Evolutionary conservation across 2,888 invertebrate genomes (phyloP).

Genomic region (Pristionchus maxplancki): DNA sequence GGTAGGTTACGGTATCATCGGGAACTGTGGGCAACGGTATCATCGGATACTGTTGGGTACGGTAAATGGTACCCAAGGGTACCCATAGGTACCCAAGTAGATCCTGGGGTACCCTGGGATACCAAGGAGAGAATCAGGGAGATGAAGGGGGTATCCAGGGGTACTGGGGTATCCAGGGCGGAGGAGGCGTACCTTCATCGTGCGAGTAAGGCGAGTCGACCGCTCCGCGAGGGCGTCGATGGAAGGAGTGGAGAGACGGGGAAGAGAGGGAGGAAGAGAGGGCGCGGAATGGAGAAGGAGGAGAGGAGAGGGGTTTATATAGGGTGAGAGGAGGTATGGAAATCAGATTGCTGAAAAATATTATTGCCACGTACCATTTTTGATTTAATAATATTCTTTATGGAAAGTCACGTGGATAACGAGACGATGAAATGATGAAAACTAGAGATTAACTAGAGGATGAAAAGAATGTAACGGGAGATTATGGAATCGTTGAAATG

Average conservation of each 20-base stretch:
- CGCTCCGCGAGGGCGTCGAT: constrained; percentile 16
- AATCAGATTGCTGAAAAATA: not conserved
- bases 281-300: not conserved
- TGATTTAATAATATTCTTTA: not conserved
- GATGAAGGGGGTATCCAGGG: not conserved
- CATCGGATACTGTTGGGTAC: too few species aligned
- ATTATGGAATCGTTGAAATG: not conserved
- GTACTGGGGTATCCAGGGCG: not conserved
- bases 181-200: not conserved
- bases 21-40: too few species aligned
- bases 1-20: not conserved
- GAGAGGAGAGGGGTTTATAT: not conserved
- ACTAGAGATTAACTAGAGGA: not conserved
- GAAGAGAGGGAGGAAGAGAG: not conserved
- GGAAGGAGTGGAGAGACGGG: not conserved
- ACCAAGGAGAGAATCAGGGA: too few species aligned
- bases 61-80: too few species aligned
- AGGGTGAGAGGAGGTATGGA: not conserved
- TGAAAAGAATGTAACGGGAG: not conserved
- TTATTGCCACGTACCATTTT: not conserved
- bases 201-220: not conserved
- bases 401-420: not conserved
- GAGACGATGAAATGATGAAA: not conserved
- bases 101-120: too few species aligned
- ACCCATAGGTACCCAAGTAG: too few species aligned